phyloP scores from a whole-genome alignment of 2,888 invertebrate genomes.

The Harpalus rubripes region DNA sequence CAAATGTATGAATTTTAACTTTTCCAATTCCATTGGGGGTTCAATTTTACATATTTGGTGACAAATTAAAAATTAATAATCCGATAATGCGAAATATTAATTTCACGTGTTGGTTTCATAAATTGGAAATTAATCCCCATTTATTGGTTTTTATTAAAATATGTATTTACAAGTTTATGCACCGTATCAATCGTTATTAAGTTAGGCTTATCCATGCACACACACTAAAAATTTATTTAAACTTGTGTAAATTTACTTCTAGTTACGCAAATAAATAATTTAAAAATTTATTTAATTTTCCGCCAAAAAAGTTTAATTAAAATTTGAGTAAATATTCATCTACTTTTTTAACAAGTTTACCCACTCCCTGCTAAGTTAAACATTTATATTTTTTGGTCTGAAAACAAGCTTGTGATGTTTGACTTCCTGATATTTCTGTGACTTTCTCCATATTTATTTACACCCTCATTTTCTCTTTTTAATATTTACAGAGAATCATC shows the following conservation, averaged over 20 bases:
- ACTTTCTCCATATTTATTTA: slow-evolving; percentile 3
- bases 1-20: slow-evolving; percentile 18
- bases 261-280: slow-evolving; percentile 25
- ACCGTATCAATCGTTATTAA: not conserved
- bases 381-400: slow-evolving; percentile 38
- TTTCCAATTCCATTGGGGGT: not conserved
- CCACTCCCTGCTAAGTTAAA: slow-evolving; percentile 22
- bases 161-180: not conserved
- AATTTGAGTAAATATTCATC: slow-evolving; percentile 43
- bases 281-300: slow-evolving; percentile 53
- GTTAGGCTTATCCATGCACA: not conserved
- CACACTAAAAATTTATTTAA: slow-evolving; percentile 6
- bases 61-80: slow-evolving; percentile 26
- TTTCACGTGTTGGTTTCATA: slow-evolving; percentile 25
- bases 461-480: not conserved
- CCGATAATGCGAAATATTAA: slow-evolving; percentile 1
- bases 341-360: slow-evolving; percentile 37
- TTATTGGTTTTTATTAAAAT: slow-evolving; percentile 29
- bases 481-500: not conserved
- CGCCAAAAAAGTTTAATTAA: slow-evolving; percentile 52
- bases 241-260: slow-evolving; percentile 49
- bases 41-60: slow-evolving; percentile 17
- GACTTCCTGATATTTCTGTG: slow-evolving; percentile 27
- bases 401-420: slow-evolving; percentile 28
- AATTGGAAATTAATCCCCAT: slow-evolving; percentile 17